Evolutionary conservation across 2,888 invertebrate genomes (phyloP), one percentile per base, ranked within the genome.

Genomic region (Scelioninae gen. 1): DNA sequence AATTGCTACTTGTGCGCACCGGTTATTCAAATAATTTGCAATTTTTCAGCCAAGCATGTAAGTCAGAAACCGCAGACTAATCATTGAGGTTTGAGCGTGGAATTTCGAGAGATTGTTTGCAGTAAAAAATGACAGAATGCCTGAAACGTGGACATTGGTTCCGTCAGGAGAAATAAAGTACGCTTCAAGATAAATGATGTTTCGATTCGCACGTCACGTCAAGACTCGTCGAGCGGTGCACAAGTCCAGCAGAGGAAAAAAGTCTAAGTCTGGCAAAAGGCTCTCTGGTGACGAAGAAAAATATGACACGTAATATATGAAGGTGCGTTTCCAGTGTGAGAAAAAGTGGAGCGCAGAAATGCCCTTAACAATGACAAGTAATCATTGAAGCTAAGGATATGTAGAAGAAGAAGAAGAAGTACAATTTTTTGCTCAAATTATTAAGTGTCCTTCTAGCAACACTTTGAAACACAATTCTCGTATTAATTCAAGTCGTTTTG

Each of bases 401-500:
- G 31, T 31, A 34, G 45, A n/a, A 1, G 10, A 10, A 34, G 45
- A n/a, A 1, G 10, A 10, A 47, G 11, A 7, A 10, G 38, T n/a
- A 31, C 15, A 6, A 16, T 11, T 66, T 53, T 66, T 43, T 58
- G 58, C 45, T 47, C 69, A 58, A 69, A 34, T 23, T 43, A 8
- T 38, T 1, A 38, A 38, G 38, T 38, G 11, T 38, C 15, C 32
- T 62, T 62, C 31, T 23, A 15, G 23, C 13, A 32, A 49, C 63
- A 34, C 13, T 49, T 34, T 5, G 40, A 6, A 9, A 23, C 16
- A 4, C 11, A 23, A 63, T 62, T 74, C 63, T 74, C 45, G 55
- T 34, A 43, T 45, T 43, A 81, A 83, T 85, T 81, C 85, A 83
- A 85, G 86, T 89, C 89, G 87, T 88, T 89, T 89, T 87, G 87